Evolutionary conservation across 2,888 invertebrate species (phyloP).

Genomic region (Ormyrus nitidulus): DNA sequence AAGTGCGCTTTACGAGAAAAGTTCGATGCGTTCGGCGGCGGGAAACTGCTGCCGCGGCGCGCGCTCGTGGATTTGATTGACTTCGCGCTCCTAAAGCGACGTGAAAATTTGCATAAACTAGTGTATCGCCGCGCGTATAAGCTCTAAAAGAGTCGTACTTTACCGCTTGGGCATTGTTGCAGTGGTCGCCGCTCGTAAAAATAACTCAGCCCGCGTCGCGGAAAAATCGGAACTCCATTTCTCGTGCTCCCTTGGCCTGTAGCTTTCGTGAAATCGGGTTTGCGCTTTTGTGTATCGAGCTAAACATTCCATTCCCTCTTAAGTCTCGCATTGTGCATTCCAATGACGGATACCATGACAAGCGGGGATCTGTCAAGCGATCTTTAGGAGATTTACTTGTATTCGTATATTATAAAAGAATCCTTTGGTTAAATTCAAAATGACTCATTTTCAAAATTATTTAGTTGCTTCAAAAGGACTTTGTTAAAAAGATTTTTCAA

Average conservation of each 20-base stretch:
- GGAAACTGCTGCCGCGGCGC: not conserved
- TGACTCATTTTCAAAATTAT: too few species aligned
- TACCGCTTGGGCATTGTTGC: not conserved
- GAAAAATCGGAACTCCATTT: too few species aligned
- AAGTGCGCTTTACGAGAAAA: slow-evolving; percentile 1
- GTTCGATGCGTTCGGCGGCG: not conserved
- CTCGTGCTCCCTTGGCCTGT: too few species aligned
- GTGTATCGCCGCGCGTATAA: slow-evolving; percentile 2
- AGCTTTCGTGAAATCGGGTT: slow-evolving; percentile 3
- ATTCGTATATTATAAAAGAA: too few species aligned
- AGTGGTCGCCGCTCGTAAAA: too few species aligned
- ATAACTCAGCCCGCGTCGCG: too few species aligned
- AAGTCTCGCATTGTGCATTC: slow-evolving; percentile 57
- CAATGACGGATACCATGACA: not conserved
- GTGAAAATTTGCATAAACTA: slow-evolving; percentile 21
- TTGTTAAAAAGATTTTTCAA: too few species aligned
- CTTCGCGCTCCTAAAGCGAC: not conserved
- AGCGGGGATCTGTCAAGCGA: not conserved
- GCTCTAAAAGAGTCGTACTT: slow-evolving; percentile 17
- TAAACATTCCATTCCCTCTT: slow-evolving; percentile 68
- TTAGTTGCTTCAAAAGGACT: too few species aligned
- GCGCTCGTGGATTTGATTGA: slow-evolving; percentile 16
- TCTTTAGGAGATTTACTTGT: not conserved
- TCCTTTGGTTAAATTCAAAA: too few species aligned
- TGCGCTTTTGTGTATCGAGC: not conserved